Evolutionary conservation across 2,797 vertebrate species (phyloP), one percentile per base, ranked within the genome.

Genomic region (Falco naumanni): DNA sequence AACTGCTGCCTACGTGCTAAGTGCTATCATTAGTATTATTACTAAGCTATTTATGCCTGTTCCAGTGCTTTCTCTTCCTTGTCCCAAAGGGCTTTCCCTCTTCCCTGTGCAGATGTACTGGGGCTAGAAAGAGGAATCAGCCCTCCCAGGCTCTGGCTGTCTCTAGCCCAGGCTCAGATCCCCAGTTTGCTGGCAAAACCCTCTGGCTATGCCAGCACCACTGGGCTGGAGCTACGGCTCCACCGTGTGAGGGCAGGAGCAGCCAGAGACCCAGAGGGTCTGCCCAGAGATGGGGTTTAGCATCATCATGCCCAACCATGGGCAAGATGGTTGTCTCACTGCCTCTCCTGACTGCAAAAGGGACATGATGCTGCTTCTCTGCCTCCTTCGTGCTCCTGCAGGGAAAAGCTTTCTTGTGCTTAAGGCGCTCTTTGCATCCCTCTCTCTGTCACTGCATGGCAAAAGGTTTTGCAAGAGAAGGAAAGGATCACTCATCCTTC

Each of bases 21-120:
- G 89, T 90, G 93, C 94, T 90, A 57, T 89, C 94, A 83, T 92
- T 93, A 96, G 87, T 74, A 72, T 94, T 97, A 96, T 96, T 96
- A 95, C 95, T 84, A 47, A 94, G 89, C 89, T 95, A 91, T 93
- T 94, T 95, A 95, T 86, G 93, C 91, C 82, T 86, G 87, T 94
- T 96, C 93, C 94, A 93, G 89, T 26, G 91, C 89, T 93, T 96
- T 96, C 95, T 96, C 82, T 87, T 83, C 89, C 85, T 91, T 18
- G 0, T 95, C 95, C 94, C 96, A 84, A 78, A 91, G 87, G 96
- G 87, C n/a, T 93, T 96, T 92, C 87, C 77, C 85, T 91, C 84
- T 88, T 92, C 86, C 86, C 81, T 45, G 43, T 94, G 90, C 92
- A 91, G 87, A 74, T 83, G 82, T 84, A 69, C 24, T 20, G 24